A percentile compares a stretch with the other conserved stretches of the same genome.
Evolutionary conservation across 2,888 invertebrate genomes (phyloP).

Genomic region (Theretra japonica): DNA sequence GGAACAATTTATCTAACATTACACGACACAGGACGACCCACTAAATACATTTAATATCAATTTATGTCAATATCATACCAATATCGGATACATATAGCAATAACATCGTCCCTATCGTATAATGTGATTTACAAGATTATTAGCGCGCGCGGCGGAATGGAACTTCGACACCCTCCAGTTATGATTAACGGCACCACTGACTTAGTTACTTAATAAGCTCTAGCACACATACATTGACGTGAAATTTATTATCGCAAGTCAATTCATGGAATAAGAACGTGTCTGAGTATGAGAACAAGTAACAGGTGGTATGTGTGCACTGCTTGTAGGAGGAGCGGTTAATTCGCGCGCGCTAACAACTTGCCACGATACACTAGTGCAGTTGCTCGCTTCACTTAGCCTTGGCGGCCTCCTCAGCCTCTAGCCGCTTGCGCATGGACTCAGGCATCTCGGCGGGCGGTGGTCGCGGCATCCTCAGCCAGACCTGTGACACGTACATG

Average conservation of each 20-base stretch:
- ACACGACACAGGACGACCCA: conserved; percentile 8
- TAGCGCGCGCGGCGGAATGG: conserved; percentile 11
- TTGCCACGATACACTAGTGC: conserved; percentile 31
- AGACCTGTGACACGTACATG: conserved; percentile 70
- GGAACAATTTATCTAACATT: conserved; percentile 14
- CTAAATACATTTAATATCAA: conserved; percentile 35
- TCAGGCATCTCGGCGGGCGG: conserved; percentile 99
- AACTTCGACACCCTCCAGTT: conserved; percentile 1
- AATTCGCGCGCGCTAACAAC: conserved; percentile 25
- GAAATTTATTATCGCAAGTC: too few species aligned
- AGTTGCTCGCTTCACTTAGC: conserved; percentile 59
- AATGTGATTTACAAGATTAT: conserved; percentile 1
- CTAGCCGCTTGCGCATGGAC: conserved; percentile 90
- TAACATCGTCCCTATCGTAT: conserved; percentile 11
- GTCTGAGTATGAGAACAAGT: too few species aligned
- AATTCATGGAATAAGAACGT: too few species aligned
- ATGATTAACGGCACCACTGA: too few species aligned
- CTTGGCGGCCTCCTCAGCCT: conserved; percentile 71
- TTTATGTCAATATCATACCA: conserved; percentile 35
- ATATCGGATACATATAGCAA: conserved; percentile 33
- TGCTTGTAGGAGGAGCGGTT: conserved; percentile 26
- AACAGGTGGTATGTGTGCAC: too few species aligned
- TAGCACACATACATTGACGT: too few species aligned
- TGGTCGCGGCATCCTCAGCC: conserved; percentile 94
- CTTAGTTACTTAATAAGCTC: too few species aligned